Evolutionary conservation across 2,888 invertebrate genomes (phyloP), one percentile per base, ranked within the genome.

Genomic region (Erebia epiphron): DNA sequence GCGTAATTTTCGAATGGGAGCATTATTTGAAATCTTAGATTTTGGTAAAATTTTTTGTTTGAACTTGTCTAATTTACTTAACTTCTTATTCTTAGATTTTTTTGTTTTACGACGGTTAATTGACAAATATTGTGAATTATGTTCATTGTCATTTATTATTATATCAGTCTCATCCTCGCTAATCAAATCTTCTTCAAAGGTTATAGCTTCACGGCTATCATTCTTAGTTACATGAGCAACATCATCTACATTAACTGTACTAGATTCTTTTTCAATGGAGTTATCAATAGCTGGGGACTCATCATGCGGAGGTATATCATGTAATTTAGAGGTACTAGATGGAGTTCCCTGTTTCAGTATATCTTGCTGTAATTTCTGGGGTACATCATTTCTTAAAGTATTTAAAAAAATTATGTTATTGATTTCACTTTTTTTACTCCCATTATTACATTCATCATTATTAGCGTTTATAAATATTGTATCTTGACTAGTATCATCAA

Each of bases 21-120:
- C 64, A 8, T 70, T 68, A 67, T 73, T 77, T 26, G 74, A 83
- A 71, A 91, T 91, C 80, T 91, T 92, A 75, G 78, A 78, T 78
- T 83, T 89, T 2, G 89, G 86, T 71, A 81, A 26, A 71, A 89
- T 75, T 70, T 81, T 84, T 26, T 81, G 81, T 67, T 83, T 85
- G 11, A 90, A 72, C 78, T 82, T 88, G 62, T 85, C 83, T 74
- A 91, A 79, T 73, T 83, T 86, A 21, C 85, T 83, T 71, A 82
- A 73, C 77, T 86, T 89, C 70, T 75, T 83, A 11, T 62, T 66
- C 78, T 86, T 46, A 35, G 66, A 76, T 68, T 79, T 56, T 73
- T 71, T 69, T 43, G 46, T 13, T 66, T 65, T 65, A 35, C 62
- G 54, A 65, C 57, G 49, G 41, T 60, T 58, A 67, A 46, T 10